Base-by-base conservation (phyloP, 2,797 vertebrate species). In the Tenualosa ilisha region DNA sequence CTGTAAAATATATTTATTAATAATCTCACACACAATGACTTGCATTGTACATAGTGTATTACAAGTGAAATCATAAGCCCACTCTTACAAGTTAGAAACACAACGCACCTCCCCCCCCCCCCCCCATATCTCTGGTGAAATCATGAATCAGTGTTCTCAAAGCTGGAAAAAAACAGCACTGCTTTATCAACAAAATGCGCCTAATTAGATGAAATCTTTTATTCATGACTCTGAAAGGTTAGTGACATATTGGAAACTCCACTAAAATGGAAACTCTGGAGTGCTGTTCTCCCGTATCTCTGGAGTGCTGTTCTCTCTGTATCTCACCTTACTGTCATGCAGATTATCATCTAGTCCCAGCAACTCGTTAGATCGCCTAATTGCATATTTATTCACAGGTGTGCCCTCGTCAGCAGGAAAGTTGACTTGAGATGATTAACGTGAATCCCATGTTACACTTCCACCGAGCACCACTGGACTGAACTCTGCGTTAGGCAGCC, bases 141-240 rank as follows among this genome's bases (percentile, higher is more conserved):
- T 75, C 37, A 75, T 12, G 26, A 65, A 26, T 75, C 17, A 40
- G 20, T 26, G 24, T 2, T 7, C 63, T 24, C 65, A 31, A 72
- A 72, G 31, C 2, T 9, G 26, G 63, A 31, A 2, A 68, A 26
- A 68, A 31, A 8, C 26, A 13, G 26, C 12, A 7, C 24, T 3
- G 40, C 65, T 79, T 82, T 84, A 56, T 81, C 40, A 85, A 81
- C 84, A 53, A 75, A 85, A 83, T 31, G 20, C 65, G 15, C 65
- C 50, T 85, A 83, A 43, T 26, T 37, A 85, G 31, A 89, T 86
- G 84, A 86, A 84, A 83, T 65, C 31, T 8, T 59, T 82, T 86
- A 84, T 89, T 85, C 54, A 87, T 89, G 85, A 82, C 54, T 6
- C 22, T 81, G 59, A 89, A 89, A 89, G 87, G 83, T 90, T 85